phyloP scores from a whole-genome alignment of 64 coral and sea anemone species.

The Montipora efflorescens region DNA sequence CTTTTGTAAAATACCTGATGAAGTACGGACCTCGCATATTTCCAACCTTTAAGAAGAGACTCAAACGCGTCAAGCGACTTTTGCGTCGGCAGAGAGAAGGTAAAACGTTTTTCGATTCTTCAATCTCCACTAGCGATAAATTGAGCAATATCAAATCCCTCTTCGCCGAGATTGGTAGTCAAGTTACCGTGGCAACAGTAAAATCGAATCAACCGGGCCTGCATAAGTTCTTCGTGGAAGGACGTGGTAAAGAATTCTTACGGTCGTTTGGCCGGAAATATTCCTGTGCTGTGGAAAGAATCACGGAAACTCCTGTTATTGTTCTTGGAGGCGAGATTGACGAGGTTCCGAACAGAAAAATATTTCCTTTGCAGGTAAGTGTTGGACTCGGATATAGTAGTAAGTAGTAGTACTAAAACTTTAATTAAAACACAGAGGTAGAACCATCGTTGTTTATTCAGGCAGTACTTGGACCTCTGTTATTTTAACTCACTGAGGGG shows the following conservation, averaged over 20 bases:
- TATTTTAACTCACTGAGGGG: no score
- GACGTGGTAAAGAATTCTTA: not conserved
- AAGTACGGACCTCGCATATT: not conserved
- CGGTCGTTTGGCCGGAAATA: not conserved
- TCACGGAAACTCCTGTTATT: not conserved
- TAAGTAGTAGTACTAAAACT: no score
- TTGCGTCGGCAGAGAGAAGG: not conserved
- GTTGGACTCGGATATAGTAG: no score
- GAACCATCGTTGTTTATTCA: no score
- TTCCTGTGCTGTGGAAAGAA: not conserved
- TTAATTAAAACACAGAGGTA: no score
- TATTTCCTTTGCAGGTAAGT: not conserved
- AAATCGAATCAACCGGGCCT: slow-evolving; percentile 10
- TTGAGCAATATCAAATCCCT: not conserved
- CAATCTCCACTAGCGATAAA: not conserved
- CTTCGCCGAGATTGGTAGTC: not conserved
- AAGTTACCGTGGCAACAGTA: slow-evolving; percentile 9
- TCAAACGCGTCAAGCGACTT: not conserved
- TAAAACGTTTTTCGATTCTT: not conserved
- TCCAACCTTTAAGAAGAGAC: not conserved
- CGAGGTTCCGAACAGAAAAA: not conserved
- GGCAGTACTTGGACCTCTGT: no score
- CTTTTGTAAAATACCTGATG: not conserved
- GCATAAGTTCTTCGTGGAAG: not conserved
- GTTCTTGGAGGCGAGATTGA: not conserved